Evolutionary conservation across 1,140 invertebrate species (phyloP), one percentile per base, ranked within the genome.

Genomic region (Drosophila gunungcola): DNA sequence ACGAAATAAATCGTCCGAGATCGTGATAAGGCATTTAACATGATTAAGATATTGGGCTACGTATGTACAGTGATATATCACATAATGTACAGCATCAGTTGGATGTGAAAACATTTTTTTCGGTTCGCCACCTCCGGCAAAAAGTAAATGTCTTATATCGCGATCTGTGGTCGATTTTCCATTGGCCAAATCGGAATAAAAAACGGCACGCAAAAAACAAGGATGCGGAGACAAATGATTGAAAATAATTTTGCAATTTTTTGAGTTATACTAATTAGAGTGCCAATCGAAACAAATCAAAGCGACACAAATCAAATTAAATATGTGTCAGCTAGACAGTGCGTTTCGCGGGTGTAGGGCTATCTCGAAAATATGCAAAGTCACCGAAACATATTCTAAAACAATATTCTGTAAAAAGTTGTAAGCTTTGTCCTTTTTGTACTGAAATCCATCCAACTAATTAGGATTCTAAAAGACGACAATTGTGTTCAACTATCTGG

Each of bases 1-100:
- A 70, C 56, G 48, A 82, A 81, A 75, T 82, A 65, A 88, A 64
- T 88, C 51, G 79, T 65, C 62, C 62, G 58, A 89, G 70, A 67
- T 88, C 83, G 84, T 88, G 83, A 88, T 67, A 73, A 55, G 51
- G 41, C 67, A 72, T 63, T 88, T 88, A 88, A 83, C 84, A 89
- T 88, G 81, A 83, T 88, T 74, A 79, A 88, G 61, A 78, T 88
- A 78, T 72, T 72, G 68, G 53, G 52, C 65, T 70, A 73, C 63
- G 73, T 74, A 78, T 81, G 78, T 84, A 81, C 80, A 49, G 73
- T 79, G 72, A 75, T 80, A 74, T 80, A 82, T 69, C 81, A 75
- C 63, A 70, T 69, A 69, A 70, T 69, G 43, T 70, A 70, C 65
- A 70, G 51, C 64, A 67, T 69, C 65, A 77, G 61, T 54, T 72